phyloP scores from a whole-genome alignment of 2,888 invertebrate genomes.

The Augiades crinisus region DNA sequence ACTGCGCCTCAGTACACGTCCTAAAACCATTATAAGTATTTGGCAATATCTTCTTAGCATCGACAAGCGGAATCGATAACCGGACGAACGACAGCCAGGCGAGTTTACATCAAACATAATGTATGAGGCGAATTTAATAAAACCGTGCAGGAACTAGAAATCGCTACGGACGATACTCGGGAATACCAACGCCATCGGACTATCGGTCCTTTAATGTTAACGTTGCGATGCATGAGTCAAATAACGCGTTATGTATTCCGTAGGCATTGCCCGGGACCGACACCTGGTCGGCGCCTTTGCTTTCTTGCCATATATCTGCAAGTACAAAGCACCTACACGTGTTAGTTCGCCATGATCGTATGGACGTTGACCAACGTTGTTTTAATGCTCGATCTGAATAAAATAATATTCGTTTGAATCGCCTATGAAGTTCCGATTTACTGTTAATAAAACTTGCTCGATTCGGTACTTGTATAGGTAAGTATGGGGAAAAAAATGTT shows the following conservation, averaged over 20 bases:
- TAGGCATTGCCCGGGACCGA: slow-evolving; percentile 37
- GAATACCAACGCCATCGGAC: slow-evolving; percentile 25
- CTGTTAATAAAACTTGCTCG: too few species aligned
- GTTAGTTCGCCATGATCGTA: background rate
- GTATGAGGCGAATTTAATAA: slow-evolving; percentile 22
- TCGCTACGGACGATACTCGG: slow-evolving; percentile 10
- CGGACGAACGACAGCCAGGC: background rate
- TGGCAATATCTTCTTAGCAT: background rate
- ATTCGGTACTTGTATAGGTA: too few species aligned
- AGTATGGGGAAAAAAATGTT: too few species aligned
- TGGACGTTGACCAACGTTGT: too few species aligned
- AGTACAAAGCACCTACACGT: slow-evolving; percentile 15
- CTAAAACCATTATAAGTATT: background rate
- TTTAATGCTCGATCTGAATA: too few species aligned
- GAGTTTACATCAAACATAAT: slow-evolving; percentile 9
- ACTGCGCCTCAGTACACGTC: too few species aligned
- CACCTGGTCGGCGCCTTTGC: slow-evolving; percentile 45
- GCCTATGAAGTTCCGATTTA: too few species aligned
- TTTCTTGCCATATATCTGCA: slow-evolving; percentile 27
- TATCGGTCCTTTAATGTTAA: slow-evolving; percentile 24
- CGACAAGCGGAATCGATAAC: slow-evolving; percentile 5
- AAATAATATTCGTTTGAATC: too few species aligned
- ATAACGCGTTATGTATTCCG: slow-evolving; percentile 45
- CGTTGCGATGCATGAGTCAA: slow-evolving; percentile 26
- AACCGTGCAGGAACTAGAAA: slow-evolving; percentile 22